Evolutionary conservation across 2,888 invertebrate genomes (phyloP), one percentile per base, ranked within the genome.

Genomic region (Cabera pusaria): DNA sequence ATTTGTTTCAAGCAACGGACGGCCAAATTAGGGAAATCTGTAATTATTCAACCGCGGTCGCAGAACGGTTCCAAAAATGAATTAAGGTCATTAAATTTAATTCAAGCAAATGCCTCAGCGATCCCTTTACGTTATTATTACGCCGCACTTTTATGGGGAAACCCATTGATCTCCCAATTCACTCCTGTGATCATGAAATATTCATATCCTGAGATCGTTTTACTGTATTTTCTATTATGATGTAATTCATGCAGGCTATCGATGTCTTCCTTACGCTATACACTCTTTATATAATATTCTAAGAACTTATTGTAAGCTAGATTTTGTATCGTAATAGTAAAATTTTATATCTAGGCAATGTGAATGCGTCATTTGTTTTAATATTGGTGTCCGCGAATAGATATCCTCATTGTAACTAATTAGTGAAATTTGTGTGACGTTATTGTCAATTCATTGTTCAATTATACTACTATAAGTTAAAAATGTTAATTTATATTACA

Each of bases 191-290:
- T 23, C 37, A 36, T 42, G 29, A 31, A 43, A 44, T 35, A 24
- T 43, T 39, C 26, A 21, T 20, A 22, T 18, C 19, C 26, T n/a
- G 24, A 34, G n/a, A 38, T 33, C 6, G 47, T 65, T 49, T 56
- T 52, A 69, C 50, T 64, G 58, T 79, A 73, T 77, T 77, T 71
- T 81, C 72, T 77, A 77, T 72, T 42, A 39, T 67, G 62, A 76
- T 72, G 69, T 75, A 84, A 85, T 77, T 76, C 67, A 87, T 85
- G 87, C 87, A 88, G 87, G 88, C 88, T 87, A 87, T 86, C 76
- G 78, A 88, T 87, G 88, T 88, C 88, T 88, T 88, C 88, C 88
- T 87, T 79, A 79, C 81, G 87, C 87, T 88, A 87, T 88, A 88
- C 78, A 88, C 76, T 85, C 80, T 80, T 77, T 79, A 75, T 83